Base-by-base conservation (phyloP, 2,888 invertebrate species). In the Cosmia trapezina region DNA sequence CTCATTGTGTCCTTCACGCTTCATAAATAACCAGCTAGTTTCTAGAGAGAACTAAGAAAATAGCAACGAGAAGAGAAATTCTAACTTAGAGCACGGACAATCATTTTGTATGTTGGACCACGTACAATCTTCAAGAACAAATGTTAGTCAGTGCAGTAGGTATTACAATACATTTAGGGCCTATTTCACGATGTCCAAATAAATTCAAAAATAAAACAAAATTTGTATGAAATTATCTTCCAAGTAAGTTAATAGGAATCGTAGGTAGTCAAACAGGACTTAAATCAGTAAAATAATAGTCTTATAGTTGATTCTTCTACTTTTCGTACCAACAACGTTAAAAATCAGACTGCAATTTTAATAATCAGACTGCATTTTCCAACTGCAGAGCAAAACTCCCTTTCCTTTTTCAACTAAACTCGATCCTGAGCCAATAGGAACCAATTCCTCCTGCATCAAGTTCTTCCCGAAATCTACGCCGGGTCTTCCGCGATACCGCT, bases 41-140 rank as follows among this genome's bases (percentile, higher is more conserved):
- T 53, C 67, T 22, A 47, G 28, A 11, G 53, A 41, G 41, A 41
- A 17, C 22, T 9, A 51, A 57, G 45, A 43, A 28, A 57, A 57
- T 17, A 51, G 12, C 51, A 41, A 41, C 2, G 6, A 49, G 33
- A 68, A 47, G 57, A 43, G 1, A 33, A 49, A 19, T 59, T 59
- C 2, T 22, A 4, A 59, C 14, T 1, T 45, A 51, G n/a, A 51
- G 7, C 14, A 14, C 9, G 33, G 14, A 33, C 8, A 43, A 66
- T 28, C 14, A 33, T 17, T 53, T 53, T 2, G 19, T 47, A 28
- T 65, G 9, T 51, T 9, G 6, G 45, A 37, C 2, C 74, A 37
- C 57, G 45, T 59, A 17, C 14, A 22, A n/a, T 53, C 22, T 53
- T 47, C n/a, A 53, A 60, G 53, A 19, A 75, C 47, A 22, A 59